These are phyloP conservation scores for Gymnocephalus cernua DNA, from an alignment of 2,113 vertebrate genomes.

Conservation along the genomic window DNA sequence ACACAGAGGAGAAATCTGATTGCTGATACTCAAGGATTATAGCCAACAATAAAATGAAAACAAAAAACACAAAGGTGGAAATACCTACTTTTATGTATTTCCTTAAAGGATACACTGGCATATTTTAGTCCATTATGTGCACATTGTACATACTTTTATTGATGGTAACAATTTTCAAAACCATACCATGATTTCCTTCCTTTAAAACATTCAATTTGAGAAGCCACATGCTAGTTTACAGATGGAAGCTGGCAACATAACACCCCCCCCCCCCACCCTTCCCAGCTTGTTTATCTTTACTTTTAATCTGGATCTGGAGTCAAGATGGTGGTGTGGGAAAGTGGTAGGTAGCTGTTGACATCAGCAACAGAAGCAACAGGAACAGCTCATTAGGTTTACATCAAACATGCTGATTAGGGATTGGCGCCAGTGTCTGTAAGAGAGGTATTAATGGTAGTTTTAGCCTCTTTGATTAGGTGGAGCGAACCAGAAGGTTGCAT, in stretches of 20 bases:
- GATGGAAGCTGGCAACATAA: conserved; percentile 8
- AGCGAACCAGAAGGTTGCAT: not conserved
- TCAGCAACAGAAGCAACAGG: conserved; percentile 9
- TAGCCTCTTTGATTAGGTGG: not conserved
- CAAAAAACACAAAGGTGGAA: not conserved
- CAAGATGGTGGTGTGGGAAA: conserved; percentile 1
- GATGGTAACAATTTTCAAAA: not conserved
- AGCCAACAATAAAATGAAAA: conserved; percentile 1
- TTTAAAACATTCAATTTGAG: not conserved
- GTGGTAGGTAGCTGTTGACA: conserved; percentile 3
- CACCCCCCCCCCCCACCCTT: not conserved
- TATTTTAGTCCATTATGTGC: not conserved
- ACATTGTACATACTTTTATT: not conserved
- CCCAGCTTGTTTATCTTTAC: conserved; percentile 16
- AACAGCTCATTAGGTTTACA: conserved; percentile 30
- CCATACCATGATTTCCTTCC: not conserved
- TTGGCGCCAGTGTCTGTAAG: not conserved
- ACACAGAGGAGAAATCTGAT: not conserved
- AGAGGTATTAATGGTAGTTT: conserved; percentile 4
- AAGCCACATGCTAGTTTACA: conserved; percentile 13
- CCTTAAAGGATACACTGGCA: not conserved
- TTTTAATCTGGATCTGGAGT: conserved; percentile 11
- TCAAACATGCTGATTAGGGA: conserved; percentile 19
- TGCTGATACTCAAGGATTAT: not conserved
- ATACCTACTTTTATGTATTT: not conserved